Percentiles rank a stretch among this genome's conserved stretches.
These are phyloP conservation scores for Melanotus villosus DNA, from an alignment of 2,888 invertebrate species.

Conservation along the genomic window DNA sequence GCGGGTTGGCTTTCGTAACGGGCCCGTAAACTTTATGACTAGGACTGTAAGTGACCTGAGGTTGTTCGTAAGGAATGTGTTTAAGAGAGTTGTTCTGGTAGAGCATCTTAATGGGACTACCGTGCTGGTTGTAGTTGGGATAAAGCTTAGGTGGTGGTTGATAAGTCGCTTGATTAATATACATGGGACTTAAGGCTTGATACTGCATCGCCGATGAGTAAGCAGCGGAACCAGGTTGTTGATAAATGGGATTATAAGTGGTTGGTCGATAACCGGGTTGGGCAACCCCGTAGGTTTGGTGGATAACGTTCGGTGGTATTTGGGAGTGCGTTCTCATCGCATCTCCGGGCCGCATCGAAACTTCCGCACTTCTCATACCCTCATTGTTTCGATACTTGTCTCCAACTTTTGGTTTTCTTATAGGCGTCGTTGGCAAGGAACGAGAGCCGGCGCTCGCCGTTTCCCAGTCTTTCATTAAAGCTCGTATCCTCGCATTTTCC, in stretches of 20 bases:
- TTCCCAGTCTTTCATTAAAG: conserved; percentile 83
- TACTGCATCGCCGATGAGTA: conserved; percentile 64
- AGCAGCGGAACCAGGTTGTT: conserved; percentile 45
- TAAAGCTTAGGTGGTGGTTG: conserved; percentile 57
- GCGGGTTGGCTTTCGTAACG: conserved; percentile 48
- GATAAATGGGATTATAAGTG: conserved; percentile 50
- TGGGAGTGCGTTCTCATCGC: conserved; percentile 47
- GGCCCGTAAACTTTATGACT: conserved; percentile 59
- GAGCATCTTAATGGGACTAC: conserved; percentile 58
- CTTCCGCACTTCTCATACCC: conserved; percentile 41
- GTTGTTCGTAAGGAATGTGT: conserved; percentile 58
- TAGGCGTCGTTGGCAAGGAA: conserved; percentile 71
- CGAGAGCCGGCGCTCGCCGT: conserved; percentile 76
- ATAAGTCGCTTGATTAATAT: conserved; percentile 58
- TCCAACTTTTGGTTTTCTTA: conserved; percentile 60
- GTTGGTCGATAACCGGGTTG: conserved; percentile 58
- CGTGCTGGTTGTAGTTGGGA: conserved; percentile 58
- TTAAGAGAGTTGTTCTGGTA: conserved; percentile 58
- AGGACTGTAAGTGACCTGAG: conserved; percentile 52
- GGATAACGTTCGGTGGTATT: conserved; percentile 64
- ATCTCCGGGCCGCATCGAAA: conserved; percentile 19
- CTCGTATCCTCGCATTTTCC: conserved; percentile 78
- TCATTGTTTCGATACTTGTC: conserved; percentile 47
- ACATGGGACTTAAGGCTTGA: conserved; percentile 62
- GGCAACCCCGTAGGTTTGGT: conserved; percentile 65